phyloP scores from a whole-genome alignment of 2,113 vertebrate species.

The Brachyhypopomus gauderio region DNA sequence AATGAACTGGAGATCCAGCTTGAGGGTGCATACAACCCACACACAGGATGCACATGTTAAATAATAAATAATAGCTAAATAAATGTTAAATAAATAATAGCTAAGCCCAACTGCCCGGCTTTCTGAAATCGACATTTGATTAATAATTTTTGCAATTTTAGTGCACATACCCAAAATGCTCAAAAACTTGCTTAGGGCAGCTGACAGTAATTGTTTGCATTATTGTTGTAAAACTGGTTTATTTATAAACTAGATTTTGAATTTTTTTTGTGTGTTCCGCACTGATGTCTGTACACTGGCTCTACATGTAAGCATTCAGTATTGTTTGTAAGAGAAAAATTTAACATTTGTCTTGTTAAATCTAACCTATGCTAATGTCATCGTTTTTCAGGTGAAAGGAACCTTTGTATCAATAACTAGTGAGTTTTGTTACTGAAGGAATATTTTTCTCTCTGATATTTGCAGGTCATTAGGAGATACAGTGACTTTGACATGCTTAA shows the following conservation, averaged over 20 bases:
- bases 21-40: neutral
- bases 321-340: too few species aligned
- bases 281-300: neutral
- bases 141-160: neutral
- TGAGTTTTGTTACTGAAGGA: neutral
- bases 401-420: too few species aligned
- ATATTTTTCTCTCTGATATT: slow-evolving; percentile 48
- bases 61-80: too few species aligned
- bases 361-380: too few species aligned
- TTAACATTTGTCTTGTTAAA: too few species aligned
- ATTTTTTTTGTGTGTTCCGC: neutral
- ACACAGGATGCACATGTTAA: neutral
- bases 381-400: too few species aligned
- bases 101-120: too few species aligned
- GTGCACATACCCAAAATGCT: neutral
- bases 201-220: neutral
- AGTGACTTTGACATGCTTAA: slow-evolving; percentile 97
- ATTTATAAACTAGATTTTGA: neutral
- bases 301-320: neutral
- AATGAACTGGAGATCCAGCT: slow-evolving; percentile 1
- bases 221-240: neutral
- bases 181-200: neutral
- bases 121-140: neutral
- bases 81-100: too few species aligned
- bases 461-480: slow-evolving; percentile 93